These are phyloP conservation scores for Meiosimyza decipiens DNA, from an alignment of 2,888 invertebrate genomes.

Conservation along the genomic window DNA sequence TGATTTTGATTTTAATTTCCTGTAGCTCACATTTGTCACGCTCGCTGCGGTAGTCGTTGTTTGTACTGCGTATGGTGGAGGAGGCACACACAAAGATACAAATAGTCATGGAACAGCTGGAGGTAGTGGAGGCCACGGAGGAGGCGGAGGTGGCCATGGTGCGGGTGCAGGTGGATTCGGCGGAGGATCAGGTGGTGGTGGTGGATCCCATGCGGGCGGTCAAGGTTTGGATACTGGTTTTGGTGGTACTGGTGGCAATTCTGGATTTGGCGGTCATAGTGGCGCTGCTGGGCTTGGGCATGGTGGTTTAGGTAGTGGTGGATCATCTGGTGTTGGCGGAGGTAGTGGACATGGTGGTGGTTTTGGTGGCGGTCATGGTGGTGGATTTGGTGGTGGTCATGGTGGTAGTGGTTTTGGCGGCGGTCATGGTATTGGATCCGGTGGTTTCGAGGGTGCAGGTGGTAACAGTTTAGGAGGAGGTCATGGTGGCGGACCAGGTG, in stretches of 20 bases:
- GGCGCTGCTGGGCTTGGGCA: conserved; percentile 13
- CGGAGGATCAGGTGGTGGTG: conserved; percentile 17
- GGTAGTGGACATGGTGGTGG: conserved; percentile 4
- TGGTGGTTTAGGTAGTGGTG: conserved; percentile 10
- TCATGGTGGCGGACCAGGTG: not conserved
- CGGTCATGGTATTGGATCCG: not conserved
- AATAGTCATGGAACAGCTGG: conserved; percentile 17
- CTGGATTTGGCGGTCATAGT: conserved; percentile 15
- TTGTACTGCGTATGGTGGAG: conserved; percentile 21
- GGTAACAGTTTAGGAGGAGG: not conserved
- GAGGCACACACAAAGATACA: conserved; percentile 49
- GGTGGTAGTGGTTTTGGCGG: conserved; percentile 11
- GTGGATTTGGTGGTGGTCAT: not conserved
- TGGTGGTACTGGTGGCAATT: conserved; percentile 17
- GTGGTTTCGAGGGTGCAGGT: not conserved
- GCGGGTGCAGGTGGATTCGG: not conserved
- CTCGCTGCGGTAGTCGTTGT: conserved; percentile 24
- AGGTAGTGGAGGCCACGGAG: conserved; percentile 18
- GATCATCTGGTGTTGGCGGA: not conserved
- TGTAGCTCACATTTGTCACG: conserved; percentile 30
- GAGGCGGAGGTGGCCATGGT: conserved; percentile 11
- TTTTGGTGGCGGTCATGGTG: not conserved
- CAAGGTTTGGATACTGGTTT: not conserved
- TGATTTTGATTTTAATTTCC: not conserved
- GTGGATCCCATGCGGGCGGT: not conserved